phyloP scores from a whole-genome alignment of 2,113 vertebrate genomes.

The Cryptomyrus ogoouensis region DNA sequence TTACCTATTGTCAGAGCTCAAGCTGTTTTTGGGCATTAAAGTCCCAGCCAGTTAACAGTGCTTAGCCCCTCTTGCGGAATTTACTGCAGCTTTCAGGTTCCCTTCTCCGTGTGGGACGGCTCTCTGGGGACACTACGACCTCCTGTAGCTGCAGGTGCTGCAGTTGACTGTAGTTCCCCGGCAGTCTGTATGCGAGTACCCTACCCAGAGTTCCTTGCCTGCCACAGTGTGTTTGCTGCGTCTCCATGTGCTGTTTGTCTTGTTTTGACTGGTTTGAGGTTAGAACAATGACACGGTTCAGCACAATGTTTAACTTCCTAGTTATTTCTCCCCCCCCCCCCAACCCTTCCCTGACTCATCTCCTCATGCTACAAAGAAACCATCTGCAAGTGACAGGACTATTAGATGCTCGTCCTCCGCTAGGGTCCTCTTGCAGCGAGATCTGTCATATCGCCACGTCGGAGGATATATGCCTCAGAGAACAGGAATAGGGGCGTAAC shows the following conservation, averaged over 20 bases:
- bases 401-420: not conserved
- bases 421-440: not conserved
- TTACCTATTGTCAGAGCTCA: conserved; percentile 16
- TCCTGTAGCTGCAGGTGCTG: not conserved
- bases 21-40: conserved; percentile 23
- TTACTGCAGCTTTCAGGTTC: conserved; percentile 27
- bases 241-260: not conserved
- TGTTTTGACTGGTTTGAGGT: not conserved
- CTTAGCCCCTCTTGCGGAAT: conserved; percentile 27
- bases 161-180: not conserved
- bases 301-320: not conserved
- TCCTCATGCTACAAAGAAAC: not conserved
- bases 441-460: not conserved
- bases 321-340: not conserved
- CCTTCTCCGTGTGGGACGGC: conserved; percentile 16
- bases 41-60: conserved; percentile 24
- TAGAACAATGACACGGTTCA: not conserved
- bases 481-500: not conserved
- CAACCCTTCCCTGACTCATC: not conserved
- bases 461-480: not conserved
- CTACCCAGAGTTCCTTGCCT: not conserved
- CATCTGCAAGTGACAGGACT: not conserved
- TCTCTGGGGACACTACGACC: conserved; percentile 6
- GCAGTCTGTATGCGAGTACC: not conserved
- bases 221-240: not conserved